Evolutionary conservation across 2,888 invertebrate species (phyloP).

Genomic region (Metopia argyrocephala): DNA sequence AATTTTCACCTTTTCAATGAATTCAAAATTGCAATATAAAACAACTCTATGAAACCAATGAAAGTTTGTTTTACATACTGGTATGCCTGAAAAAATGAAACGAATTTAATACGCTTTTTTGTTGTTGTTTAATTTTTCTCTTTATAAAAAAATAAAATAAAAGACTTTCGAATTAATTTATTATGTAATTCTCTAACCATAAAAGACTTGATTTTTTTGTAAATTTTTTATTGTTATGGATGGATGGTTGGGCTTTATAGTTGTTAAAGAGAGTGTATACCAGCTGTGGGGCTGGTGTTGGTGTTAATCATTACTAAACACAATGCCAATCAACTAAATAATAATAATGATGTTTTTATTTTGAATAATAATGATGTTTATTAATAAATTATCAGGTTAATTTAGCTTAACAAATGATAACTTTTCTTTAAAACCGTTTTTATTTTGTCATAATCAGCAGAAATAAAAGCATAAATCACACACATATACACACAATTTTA

Average conservation of each 20-base stretch:
- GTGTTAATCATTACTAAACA: conserved; percentile 51
- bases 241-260: conserved; percentile 3
- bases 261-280: neutral
- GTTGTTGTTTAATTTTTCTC: conserved; percentile 15
- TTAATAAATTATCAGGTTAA: conserved; percentile 10
- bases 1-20: conserved; percentile 54
- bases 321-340: conserved; percentile 20
- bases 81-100: neutral
- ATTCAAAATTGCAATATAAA: conserved; percentile 26
- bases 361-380: neutral
- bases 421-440: conserved; percentile 7
- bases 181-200: conserved; percentile 58
- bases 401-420: conserved; percentile 20
- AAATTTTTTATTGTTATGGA: conserved; percentile 52
- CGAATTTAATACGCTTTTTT: conserved; percentile 35
- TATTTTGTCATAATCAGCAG: conserved; percentile 27
- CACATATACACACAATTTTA: neutral
- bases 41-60: conserved; percentile 25
- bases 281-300: conserved; percentile 18
- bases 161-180: conserved; percentile 62
- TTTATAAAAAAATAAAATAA: conserved; percentile 29
- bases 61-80: conserved; percentile 45
- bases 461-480: conserved; percentile 1
- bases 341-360: conserved; percentile 14
- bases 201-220: conserved; percentile 48